Evolutionary conservation across 1,140 invertebrate species (phyloP), one percentile per base, ranked within the genome.

Genomic region (Tetragonula clypearis): DNA sequence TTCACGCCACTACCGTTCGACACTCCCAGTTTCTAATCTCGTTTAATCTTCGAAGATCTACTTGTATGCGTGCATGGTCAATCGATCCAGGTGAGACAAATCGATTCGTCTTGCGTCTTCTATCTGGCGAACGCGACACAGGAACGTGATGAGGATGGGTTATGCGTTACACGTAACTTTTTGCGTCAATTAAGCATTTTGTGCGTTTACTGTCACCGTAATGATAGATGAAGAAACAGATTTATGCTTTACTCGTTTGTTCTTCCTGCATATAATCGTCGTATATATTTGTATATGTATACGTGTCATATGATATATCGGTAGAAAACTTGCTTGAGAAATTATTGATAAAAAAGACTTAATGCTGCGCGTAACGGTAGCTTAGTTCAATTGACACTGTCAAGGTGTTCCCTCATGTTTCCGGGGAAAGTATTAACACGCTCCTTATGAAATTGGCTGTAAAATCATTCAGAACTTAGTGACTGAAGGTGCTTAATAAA

Each of bases 11-110:
- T 85, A 80, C 82, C 77, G 72, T 80, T 75, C 82, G 86, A 87
- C 86, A 80, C 35, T 84, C 82, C 86, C 77, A 76, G 82, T 85
- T 85, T 87, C 79, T 87, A 85, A 87, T 87, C 82, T 87, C 77
- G 71, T 80, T 65, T 79, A 87, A 87, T 87, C 82, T 79, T 55
- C 71, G 35, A n/a, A 14, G 58, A 83, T 84, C 69, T 83, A 62
- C 65, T 79, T 86, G 82, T 41, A 79, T 19, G 49, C 75, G 62
- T 69, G 35, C 53, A 71, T 53, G 74, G 15, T 76, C 71, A 72
- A 87, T 87, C 82, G 86, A 87, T 80, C 72, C 77, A 6, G 41
- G 11, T 73, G 77, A 49, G 58, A 60, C 86, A 56, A 80, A 87
- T 87, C 82, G 77, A 87, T 85, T 76, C 58, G 58, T 26, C 53